Conservation (phyloP, 2,113 vertebrate genomes). For the Rhadina sibilatrix region DNA sequence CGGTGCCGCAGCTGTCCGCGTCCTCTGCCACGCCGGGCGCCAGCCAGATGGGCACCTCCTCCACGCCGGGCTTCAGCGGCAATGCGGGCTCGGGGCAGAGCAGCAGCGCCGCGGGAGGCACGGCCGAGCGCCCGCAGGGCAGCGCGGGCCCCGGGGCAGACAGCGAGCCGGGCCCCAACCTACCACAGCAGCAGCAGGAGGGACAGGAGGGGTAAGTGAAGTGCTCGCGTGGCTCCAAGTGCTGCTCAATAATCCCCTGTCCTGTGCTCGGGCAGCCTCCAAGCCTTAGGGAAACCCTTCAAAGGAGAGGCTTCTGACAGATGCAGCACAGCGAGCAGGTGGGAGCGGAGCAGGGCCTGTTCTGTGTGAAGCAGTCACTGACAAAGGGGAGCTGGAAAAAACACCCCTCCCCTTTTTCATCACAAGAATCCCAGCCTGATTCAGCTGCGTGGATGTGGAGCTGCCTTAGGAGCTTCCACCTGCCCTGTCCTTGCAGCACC, state of each 20-base stretch:
- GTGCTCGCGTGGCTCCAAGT: rapidly evolving
- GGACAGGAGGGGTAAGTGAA: constrained; percentile 75
- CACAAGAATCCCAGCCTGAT: neutral
- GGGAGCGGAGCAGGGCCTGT: neutral
- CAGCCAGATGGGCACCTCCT: constrained; percentile 63
- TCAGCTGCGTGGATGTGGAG: rapidly evolving
- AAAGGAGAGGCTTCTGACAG: neutral
- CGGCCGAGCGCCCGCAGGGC: constrained; percentile 74
- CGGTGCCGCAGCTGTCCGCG: constrained; percentile 62
- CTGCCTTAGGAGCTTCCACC: neutral
- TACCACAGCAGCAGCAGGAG: constrained; percentile 75
- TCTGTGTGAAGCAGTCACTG: neutral
- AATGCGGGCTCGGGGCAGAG: constrained; percentile 62
- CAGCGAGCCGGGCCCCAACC: constrained; percentile 71
- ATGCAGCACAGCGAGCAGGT: neutral
- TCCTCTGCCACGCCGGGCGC: constrained; percentile 69
- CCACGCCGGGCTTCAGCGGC: constrained; percentile 72
- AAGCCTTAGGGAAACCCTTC: neutral
- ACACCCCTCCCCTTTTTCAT: neutral
- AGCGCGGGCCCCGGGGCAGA: constrained; percentile 69
- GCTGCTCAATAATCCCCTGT: neutral
- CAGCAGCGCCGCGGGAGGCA: constrained; percentile 55
- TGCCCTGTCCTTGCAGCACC: neutral
- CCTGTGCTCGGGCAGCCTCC: neutral
- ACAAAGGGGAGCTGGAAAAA: neutral